These are phyloP conservation scores for Heliothis peltigera DNA, from an alignment of 2,888 invertebrate species.

Conservation along the genomic window DNA sequence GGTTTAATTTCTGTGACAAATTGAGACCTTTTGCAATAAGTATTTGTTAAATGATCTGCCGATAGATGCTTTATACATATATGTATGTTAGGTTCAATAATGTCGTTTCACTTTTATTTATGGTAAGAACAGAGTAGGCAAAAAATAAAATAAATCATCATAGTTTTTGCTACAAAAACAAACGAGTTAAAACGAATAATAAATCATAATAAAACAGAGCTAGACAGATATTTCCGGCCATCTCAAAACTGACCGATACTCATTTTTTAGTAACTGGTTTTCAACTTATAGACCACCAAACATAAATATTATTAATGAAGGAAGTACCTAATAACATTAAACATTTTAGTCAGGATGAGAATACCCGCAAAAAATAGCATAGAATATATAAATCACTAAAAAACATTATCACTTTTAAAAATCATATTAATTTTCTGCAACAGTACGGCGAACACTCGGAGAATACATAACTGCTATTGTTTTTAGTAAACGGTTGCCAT, in stretches of 20 bases:
- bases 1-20: neutral
- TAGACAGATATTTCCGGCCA: neutral
- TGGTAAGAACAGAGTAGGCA: too few relatives aligned
- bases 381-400: neutral
- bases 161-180: too few relatives aligned
- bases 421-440: slow-evolving; percentile 23
- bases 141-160: too few relatives aligned
- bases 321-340: slow-evolving; percentile 21
- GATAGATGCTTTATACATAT: too few relatives aligned
- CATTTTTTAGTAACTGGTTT: neutral
- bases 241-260: neutral
- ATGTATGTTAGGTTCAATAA: too few relatives aligned
- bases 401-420: slow-evolving; percentile 1
- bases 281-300: too few relatives aligned
- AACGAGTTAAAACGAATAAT: neutral
- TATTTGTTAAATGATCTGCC: neutral
- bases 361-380: neutral
- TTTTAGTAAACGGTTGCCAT: slow-evolving; percentile 16
- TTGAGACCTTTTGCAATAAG: neutral
- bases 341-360: neutral
- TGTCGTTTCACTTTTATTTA: too few relatives aligned
- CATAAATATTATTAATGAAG: neutral
- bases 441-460: slow-evolving; percentile 10
- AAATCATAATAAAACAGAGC: neutral
- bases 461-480: slow-evolving; percentile 29